Evolutionary conservation across 2,797 vertebrate genomes (phyloP), one percentile per base, ranked within the genome.

Genomic region (Sparidentex hasta): DNA sequence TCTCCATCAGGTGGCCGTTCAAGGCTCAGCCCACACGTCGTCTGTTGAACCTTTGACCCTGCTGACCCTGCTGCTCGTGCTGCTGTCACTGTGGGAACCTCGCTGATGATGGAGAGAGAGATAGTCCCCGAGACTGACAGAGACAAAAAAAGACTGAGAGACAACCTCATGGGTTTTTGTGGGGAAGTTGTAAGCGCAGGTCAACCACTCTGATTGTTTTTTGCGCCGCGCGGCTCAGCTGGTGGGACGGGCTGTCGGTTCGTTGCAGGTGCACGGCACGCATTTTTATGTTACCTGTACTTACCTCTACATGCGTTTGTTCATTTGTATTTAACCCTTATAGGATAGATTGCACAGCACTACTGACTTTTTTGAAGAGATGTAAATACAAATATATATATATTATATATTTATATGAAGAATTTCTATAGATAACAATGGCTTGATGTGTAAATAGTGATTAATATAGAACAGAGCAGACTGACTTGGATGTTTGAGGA

Each of bases 301-400:
- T 93, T 80, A 94, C 90, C 78, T 90, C 88, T 85, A 72, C 80
- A 81, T 70, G 43, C 71, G 74, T 82, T 71, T 78, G 58, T 84
- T 90, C 55, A 78, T 83, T 79, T 88, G 67, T 85, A 66, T 90
- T 92, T 91, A 90, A 91, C 90, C 74, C 61, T 65, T 55, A 52
- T 90, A 88, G 75, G 50, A 75, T 89, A 89, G 90, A 66, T 59
- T 74, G 80, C 80, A 88, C 85, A 85, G 63, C 79, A 88, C 79
- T 84, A 93, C 89, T 90, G 87, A 93, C 78, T 66, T 82, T 88
- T 87, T 79, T 81, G 67, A 87, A 87, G 82, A 86, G 72, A 85
- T 94, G 93, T 94, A 94, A 90, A 94, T 93, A 94, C 84, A 91
- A 86, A 92, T 89, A 89, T 90, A 89, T 91, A 90, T 93, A 92